Evolutionary conservation across 1,140 invertebrate genomes (phyloP).

Genomic region (Sarcophaga bullata): DNA sequence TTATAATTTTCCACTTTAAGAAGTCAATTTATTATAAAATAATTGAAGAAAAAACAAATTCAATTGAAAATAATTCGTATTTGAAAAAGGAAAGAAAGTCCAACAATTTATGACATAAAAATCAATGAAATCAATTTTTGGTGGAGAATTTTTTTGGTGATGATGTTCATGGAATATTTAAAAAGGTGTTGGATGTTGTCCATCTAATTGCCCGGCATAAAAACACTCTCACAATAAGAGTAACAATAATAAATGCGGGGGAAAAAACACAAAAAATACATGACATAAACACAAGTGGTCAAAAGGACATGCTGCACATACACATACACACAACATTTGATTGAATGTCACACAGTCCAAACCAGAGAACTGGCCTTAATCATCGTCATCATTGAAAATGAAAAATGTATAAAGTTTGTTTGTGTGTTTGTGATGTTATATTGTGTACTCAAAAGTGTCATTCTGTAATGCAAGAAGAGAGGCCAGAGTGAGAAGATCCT

Average conservation of each 20-base stretch:
- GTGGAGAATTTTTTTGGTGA: neutral
- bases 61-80: neutral
- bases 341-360: constrained; percentile 13
- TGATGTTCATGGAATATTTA: constrained; percentile 33
- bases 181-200: neutral
- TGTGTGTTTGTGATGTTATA: neutral
- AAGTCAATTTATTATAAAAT: too few species aligned
- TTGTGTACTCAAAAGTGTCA: neutral
- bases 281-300: constrained; percentile 22
- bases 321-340: constrained; percentile 4
- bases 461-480: neutral
- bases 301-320: constrained; percentile 29
- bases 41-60: neutral
- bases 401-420: neutral
- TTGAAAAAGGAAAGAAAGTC: too few species aligned
- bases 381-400: neutral
- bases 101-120: constrained; percentile 11
- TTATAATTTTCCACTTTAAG: neutral
- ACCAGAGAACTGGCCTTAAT: neutral
- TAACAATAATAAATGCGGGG: neutral
- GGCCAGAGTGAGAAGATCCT: neutral
- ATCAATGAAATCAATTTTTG: constrained; percentile 26
- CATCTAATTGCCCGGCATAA: constrained; percentile 15
- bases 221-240: neutral
- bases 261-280: neutral